A percentile compares a stretch with the other conserved stretches of the same genome.
These are phyloP conservation scores for Neomorphus geoffroyi DNA, from an alignment of 2,797 vertebrate genomes.

Conservation along the genomic window DNA sequence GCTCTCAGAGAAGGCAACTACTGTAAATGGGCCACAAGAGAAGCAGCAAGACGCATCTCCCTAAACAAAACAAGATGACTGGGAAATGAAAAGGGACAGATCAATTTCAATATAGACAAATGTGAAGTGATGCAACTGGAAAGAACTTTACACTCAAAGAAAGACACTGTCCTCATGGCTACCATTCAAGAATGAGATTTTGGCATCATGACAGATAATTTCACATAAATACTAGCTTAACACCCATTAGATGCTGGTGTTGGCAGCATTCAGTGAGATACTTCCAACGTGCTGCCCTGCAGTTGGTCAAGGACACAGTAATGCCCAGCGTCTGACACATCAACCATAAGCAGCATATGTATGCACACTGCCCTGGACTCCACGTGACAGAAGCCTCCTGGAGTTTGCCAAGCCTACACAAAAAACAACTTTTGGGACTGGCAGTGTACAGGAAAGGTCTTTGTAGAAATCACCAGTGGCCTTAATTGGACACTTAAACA, in stretches of 20 bases:
- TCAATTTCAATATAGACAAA: not conserved
- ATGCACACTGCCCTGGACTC: fast-evolving
- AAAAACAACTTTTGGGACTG: not conserved
- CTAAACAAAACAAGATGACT: not conserved
- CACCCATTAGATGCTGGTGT: not conserved
- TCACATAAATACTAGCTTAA: not conserved
- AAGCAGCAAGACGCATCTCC: not conserved
- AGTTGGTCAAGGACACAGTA: not conserved
- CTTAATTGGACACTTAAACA: not conserved
- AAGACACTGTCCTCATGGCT: not conserved
- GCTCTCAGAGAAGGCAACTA: not conserved
- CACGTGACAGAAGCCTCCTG: fast-evolving
- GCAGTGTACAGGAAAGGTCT: fast-evolving
- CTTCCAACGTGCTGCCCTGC: fast-evolving
- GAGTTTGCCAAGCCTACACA: not conserved
- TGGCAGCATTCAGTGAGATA: fast-evolving
- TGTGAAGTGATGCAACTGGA: not conserved
- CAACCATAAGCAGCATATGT: not conserved
- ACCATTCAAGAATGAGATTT: not conserved
- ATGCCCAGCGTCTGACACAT: not conserved
- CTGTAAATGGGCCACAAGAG: not conserved
- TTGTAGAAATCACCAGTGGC: not conserved
- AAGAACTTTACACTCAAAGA: not conserved
- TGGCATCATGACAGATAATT: not conserved
- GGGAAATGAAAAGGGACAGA: not conserved